These are phyloP conservation scores for Agriopis marginaria DNA, from an alignment of 2,888 invertebrate species.

Conservation along the genomic window DNA sequence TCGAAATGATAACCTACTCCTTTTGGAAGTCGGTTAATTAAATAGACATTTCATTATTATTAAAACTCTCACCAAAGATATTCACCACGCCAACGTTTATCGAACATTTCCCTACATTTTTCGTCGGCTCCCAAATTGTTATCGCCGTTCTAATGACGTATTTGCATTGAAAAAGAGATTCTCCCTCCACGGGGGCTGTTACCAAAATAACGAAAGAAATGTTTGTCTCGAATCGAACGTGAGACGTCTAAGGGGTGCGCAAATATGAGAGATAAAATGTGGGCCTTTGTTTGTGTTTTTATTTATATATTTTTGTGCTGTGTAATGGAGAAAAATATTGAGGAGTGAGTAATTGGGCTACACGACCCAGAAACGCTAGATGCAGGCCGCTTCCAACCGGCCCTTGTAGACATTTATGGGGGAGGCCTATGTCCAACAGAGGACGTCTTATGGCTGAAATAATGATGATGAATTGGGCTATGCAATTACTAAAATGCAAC, in stretches of 20 bases:
- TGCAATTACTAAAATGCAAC: no score
- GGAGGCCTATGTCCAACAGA: no score
- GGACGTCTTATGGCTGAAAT: no score
- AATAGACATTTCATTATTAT: no score
- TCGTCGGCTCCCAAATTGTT: constrained; percentile 47
- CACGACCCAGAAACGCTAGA: no score
- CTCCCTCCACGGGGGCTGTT: constrained; percentile 38
- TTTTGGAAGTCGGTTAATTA: no score
- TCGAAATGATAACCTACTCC: no score
- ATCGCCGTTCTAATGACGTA: constrained; percentile 72
- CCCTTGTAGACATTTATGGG: no score
- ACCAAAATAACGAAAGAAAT: constrained; percentile 38
- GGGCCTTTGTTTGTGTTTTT: constrained; percentile 16
- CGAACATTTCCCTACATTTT: constrained; percentile 18
- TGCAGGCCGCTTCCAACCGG: no score
- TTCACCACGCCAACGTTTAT: constrained; percentile 10
- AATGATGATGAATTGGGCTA: no score
- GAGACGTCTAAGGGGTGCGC: constrained; percentile 22
- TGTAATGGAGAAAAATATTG: neutral
- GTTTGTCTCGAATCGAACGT: constrained; percentile 28
- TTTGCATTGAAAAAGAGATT: constrained; percentile 77
- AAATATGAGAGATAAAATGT: constrained; percentile 24
- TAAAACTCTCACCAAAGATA: neutral
- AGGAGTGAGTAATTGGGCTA: neutral
- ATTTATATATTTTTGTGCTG: neutral